A percentile compares a stretch with the other conserved stretches of the same genome.
phyloP scores from a whole-genome alignment of 2,888 invertebrate genomes.

The Tubulanus polymorphus region DNA sequence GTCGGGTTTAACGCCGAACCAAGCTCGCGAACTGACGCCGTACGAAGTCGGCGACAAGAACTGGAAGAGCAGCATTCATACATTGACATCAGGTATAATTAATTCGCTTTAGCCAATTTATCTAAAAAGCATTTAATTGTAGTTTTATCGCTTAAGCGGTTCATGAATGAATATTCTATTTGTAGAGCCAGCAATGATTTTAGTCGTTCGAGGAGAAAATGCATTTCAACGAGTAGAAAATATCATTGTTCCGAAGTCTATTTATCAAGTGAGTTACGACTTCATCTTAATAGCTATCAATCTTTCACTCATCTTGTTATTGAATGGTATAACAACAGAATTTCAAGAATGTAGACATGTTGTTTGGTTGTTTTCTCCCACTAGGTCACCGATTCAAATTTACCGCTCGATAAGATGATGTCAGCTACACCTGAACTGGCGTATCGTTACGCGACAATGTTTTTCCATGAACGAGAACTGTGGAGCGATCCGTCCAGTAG shows the following conservation, averaged over 20 bases:
- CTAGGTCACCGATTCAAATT: neutral
- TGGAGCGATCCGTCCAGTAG: slow-evolving; percentile 35
- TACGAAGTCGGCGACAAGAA: slow-evolving; percentile 40
- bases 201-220: slow-evolving; percentile 39
- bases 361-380: too few species aligned
- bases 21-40: slow-evolving; percentile 46
- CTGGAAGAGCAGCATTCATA: slow-evolving; percentile 41
- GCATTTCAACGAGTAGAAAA: slow-evolving; percentile 33
- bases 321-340: too few species aligned
- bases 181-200: slow-evolving; percentile 41
- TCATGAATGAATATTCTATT: too few species aligned
- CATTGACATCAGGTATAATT: slow-evolving; percentile 33
- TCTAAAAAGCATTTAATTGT: neutral
- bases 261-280: neutral
- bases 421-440: slow-evolving; percentile 38
- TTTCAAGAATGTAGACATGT: too few species aligned
- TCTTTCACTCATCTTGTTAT: too few species aligned
- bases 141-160: too few species aligned
- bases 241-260: slow-evolving; percentile 13
- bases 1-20: slow-evolving; percentile 31
- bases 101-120: too few species aligned
- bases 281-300: too few species aligned
- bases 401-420: slow-evolving; percentile 34
- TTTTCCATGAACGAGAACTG: slow-evolving; percentile 41
- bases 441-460: slow-evolving; percentile 33